Evolutionary conservation across 2,888 invertebrate genomes (phyloP).

Genomic region (Amorpha juglandis): DNA sequence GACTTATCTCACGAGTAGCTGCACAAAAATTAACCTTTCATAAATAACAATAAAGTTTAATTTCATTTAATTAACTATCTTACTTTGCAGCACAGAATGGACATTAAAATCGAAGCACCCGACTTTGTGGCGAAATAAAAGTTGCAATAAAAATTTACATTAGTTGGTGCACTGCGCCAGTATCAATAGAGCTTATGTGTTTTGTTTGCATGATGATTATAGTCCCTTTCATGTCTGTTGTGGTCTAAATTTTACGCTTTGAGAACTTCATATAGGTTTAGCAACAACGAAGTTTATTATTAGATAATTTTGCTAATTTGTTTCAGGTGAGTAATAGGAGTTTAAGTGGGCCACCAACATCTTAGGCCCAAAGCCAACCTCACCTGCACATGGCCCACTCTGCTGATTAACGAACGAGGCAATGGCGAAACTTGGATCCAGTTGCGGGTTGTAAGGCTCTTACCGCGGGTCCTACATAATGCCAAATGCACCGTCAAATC

Average conservation of each 20-base stretch:
- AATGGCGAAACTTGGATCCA: too few species aligned
- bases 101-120: conserved; percentile 36
- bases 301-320: neutral
- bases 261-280: neutral
- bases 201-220: neutral
- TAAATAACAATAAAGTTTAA: neutral
- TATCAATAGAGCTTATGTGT: neutral
- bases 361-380: too few species aligned
- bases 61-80: conserved; percentile 4
- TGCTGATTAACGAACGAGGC: too few species aligned
- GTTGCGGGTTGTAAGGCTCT: too few species aligned
- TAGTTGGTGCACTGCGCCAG: conserved; percentile 35
- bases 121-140: conserved; percentile 44
- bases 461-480: too few species aligned
- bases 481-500: too few species aligned
- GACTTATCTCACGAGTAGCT: conserved; percentile 26
- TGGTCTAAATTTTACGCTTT: neutral
- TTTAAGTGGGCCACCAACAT: too few species aligned
- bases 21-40: neutral
- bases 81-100: conserved; percentile 36
- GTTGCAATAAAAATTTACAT: conserved; percentile 43
- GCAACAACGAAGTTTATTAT: neutral
- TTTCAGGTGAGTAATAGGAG: neutral
- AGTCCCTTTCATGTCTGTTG: neutral
- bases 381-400: too few species aligned